Percentiles rank a stretch among this genome's conserved stretches.
These are phyloP conservation scores for Heteropelma amictum DNA, from an alignment of 2,888 invertebrate species.

Conservation along the genomic window DNA sequence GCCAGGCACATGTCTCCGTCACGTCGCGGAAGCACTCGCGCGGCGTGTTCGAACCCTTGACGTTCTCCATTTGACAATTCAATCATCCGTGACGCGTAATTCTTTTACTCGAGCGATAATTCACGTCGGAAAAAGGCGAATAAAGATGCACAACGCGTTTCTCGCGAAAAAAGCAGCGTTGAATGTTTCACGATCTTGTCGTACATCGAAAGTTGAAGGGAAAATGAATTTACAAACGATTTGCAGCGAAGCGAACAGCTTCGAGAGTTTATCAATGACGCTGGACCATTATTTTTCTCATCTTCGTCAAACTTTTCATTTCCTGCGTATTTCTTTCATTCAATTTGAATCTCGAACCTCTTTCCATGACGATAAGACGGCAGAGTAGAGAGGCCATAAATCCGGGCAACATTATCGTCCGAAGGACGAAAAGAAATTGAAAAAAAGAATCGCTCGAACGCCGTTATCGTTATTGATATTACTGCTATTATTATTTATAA, in stretches of 20 bases:
- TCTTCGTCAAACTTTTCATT: neutral
- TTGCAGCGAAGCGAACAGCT: neutral
- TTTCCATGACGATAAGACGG: constrained; percentile 67
- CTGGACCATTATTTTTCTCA: neutral
- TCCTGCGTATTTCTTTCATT: neutral
- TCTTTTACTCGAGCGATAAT: constrained; percentile 24
- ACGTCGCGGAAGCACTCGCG: no score
- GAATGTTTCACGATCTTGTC: neutral
- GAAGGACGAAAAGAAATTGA: constrained; percentile 32
- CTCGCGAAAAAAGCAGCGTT: neutral
- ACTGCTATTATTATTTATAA: neutral
- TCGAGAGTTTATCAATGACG: no score
- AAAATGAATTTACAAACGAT: no score
- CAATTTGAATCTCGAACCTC: constrained; percentile 59
- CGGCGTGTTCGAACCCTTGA: constrained; percentile 22
- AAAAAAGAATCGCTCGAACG: no score
- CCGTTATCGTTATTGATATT: neutral
- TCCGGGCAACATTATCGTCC: constrained; percentile 68
- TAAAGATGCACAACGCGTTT: no score
- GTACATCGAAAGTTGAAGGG: no score
- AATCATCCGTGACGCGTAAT: constrained; percentile 34
- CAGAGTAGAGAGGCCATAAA: constrained; percentile 70
- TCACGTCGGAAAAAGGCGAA: neutral
- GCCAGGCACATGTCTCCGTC: no score
- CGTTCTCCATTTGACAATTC: constrained; percentile 11